Base-by-base conservation (phyloP, 2,797 vertebrate species). In the Epinephelus awoara region DNA sequence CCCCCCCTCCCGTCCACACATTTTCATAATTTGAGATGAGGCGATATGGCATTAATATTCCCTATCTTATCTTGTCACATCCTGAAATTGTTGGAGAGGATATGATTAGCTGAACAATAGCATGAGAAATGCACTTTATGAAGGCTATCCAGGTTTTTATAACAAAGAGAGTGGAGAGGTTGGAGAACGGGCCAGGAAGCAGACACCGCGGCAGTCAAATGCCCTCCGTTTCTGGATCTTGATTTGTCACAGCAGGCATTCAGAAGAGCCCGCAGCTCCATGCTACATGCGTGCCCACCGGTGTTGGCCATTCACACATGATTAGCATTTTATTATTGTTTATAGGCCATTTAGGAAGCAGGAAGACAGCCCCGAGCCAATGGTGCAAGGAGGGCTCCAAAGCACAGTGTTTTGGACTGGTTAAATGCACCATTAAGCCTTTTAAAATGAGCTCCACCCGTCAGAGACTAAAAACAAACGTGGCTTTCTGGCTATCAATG, bases 81-180 rank as follows among this genome's bases (percentile, higher is more conserved):
- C 93, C 92, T 94, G 94, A 94, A 95, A 94, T 94, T 92, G 93
- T 94, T 95, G 93, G 94, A 96, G 94, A 96, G 94, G 94, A 95
- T 94, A 92, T 93, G 94, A 96, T 96, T 95, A 94, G 90, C 89
- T 84, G 90, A 95, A 94, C 95, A 96, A 95, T 95, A 91, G 92
- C 91, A 92, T 93, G 91, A 95, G 93, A 94, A 95, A 93, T 91
- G 87, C 91, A 91, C 92, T 95, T 93, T 94, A 91, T 94, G 92
- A 92, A 93, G 89, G 90, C 91, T 88, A 94, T 95, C 92, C 93
- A 92, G 90, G 86, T 83, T 93, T 91, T 90, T 88, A 85, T 88
- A 85, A 92, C 92, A 91, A 91, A 93, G 85, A 91, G 85, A 93
- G 87, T 86, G 85, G 85, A 90, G 92, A 92, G 90, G 88, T 79